Evolutionary conservation across 2,797 vertebrate species (phyloP).

Genomic region (Chelmon rostratus): DNA sequence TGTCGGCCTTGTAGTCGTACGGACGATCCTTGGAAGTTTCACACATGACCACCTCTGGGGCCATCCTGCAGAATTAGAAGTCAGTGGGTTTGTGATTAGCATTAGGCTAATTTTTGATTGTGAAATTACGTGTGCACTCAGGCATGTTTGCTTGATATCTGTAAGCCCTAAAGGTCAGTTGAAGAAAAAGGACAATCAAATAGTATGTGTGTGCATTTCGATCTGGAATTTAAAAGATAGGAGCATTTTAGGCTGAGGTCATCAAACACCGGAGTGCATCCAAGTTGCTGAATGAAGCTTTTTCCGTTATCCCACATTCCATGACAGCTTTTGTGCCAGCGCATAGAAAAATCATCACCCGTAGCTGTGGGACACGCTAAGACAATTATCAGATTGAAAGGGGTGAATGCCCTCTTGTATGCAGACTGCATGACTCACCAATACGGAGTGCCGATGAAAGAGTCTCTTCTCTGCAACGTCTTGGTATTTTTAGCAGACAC

Average conservation of each 20-base stretch:
- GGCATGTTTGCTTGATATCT: not conserved
- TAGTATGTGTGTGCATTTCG: not conserved
- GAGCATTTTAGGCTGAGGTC: constrained; percentile 19
- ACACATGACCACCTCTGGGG: constrained; percentile 99
- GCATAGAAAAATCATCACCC: constrained; percentile 34
- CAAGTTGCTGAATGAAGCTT: constrained; percentile 30
- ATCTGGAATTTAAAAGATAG: constrained; percentile 14
- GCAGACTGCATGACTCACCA: constrained; percentile 89
- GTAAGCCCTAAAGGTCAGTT: not conserved
- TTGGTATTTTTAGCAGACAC: constrained; percentile 99
- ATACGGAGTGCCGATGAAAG: constrained; percentile 99
- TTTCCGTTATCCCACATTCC: constrained; percentile 23
- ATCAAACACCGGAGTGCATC: constrained; percentile 8
- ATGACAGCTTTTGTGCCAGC: constrained; percentile 18
- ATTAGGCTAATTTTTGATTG: not conserved
- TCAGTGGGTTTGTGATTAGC: constrained; percentile 7
- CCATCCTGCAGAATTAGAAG: constrained; percentile 91
- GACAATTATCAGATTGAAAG: constrained; percentile 44
- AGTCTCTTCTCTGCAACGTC: constrained; percentile 97
- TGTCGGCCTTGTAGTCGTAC: constrained; percentile 98
- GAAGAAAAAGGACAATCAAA: not conserved
- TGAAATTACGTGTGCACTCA: not conserved
- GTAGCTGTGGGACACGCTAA: constrained; percentile 12
- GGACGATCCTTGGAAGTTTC: constrained; percentile 99
- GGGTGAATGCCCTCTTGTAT: constrained; percentile 48